Conservation (phyloP, 2,888 invertebrate genomes). For the Lycocerus yunnanus region DNA sequence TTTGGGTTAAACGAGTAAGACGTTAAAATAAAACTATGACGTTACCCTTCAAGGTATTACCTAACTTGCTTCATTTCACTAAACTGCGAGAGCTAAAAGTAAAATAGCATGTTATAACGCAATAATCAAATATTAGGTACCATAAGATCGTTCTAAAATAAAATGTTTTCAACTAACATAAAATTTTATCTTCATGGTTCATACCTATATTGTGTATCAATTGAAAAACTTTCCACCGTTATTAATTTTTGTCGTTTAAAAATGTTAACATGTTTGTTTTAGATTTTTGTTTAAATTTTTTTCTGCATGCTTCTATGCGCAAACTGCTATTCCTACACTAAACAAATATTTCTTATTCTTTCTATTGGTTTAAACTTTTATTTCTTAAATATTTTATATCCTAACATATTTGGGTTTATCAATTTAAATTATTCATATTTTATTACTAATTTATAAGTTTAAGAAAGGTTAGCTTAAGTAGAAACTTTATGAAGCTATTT, state of each 20-base stretch:
- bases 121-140: not conserved
- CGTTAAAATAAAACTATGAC: not conserved
- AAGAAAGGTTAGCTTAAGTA: not conserved
- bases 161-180: not conserved
- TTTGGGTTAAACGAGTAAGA: not conserved
- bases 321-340: no score
- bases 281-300: no score
- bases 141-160: not conserved
- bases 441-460: not conserved
- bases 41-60: not conserved
- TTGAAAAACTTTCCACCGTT: not conserved
- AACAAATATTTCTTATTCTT: no score
- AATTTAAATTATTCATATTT: not conserved
- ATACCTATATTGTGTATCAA: not conserved
- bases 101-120: not conserved
- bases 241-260: not conserved
- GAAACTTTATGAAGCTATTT: not conserved
- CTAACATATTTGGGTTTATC: not conserved
- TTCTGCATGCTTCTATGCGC: no score
- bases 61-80: not conserved
- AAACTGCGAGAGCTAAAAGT: not conserved
- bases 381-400: not conserved
- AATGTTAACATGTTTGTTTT: no score
- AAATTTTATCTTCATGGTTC: not conserved
- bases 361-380: no score